Evolutionary conservation across 2,888 invertebrate genomes (phyloP).

Genomic region (Uloborus plumipes): DNA sequence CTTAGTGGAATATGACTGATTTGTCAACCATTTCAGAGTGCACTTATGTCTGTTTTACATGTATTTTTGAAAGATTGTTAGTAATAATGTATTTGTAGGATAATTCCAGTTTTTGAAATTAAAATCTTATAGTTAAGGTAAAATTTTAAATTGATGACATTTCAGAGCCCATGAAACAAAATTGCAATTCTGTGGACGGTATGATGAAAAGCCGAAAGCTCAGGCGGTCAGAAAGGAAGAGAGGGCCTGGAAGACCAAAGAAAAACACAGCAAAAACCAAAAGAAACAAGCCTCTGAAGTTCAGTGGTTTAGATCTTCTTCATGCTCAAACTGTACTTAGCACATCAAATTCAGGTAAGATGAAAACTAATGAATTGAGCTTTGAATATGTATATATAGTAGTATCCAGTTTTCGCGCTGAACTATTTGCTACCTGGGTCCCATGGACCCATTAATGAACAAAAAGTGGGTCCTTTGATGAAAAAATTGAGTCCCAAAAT

Average conservation of each 20-base stretch:
- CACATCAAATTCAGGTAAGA: slow-evolving; percentile 80
- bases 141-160: background rate
- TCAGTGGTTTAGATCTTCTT: slow-evolving; percentile 87
- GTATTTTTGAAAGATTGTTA: too few relatives aligned
- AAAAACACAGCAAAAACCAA: slow-evolving; percentile 71
- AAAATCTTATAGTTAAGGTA: too few relatives aligned
- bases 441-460: too few relatives aligned
- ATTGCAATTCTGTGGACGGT: slow-evolving; percentile 33
- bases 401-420: background rate
- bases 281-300: slow-evolving; percentile 77
- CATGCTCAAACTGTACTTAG: slow-evolving; percentile 91
- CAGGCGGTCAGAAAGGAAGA: slow-evolving; percentile 55
- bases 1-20: too few relatives aligned
- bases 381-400: background rate
- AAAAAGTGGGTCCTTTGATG: too few relatives aligned
- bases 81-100: too few relatives aligned
- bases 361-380: background rate
- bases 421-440: too few relatives aligned
- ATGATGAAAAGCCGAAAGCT: slow-evolving; percentile 42
- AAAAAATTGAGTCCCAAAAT: too few relatives aligned
- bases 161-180: slow-evolving; percentile 57
- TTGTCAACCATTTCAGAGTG: too few relatives aligned
- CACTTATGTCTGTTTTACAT: too few relatives aligned
- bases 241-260: slow-evolving; percentile 67
- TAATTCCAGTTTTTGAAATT: too few relatives aligned